A percentile compares a stretch with the other conserved stretches of the same genome.
phyloP scores from a whole-genome alignment of 2,797 vertebrate genomes.

The Pangasius sanitwongsei region DNA sequence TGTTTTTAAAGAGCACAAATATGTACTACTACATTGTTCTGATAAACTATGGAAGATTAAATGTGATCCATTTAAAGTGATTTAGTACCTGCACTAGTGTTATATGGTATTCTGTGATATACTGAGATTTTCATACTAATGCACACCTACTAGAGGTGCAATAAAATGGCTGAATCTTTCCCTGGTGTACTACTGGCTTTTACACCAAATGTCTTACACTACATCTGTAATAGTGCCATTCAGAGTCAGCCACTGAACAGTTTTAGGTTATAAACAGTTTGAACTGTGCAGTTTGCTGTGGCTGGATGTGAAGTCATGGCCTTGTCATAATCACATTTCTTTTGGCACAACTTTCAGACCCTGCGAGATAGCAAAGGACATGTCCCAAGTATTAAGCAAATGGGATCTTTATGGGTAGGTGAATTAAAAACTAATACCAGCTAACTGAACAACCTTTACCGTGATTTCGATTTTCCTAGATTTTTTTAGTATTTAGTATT shows the following conservation, averaged over 20 bases:
- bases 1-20: not conserved
- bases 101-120: not conserved
- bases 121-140: not conserved
- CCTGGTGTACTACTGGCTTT: not conserved
- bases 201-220: not conserved
- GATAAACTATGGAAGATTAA: not conserved
- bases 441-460: not conserved
- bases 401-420: constrained; percentile 91
- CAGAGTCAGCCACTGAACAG: not conserved
- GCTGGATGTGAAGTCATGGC: not conserved
- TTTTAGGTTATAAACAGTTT: not conserved
- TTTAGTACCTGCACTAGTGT: not conserved
- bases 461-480: not conserved
- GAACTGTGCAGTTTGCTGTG: not conserved
- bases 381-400: constrained; percentile 84
- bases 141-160: not conserved
- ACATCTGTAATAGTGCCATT: not conserved
- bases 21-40: not conserved
- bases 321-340: not conserved
- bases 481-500: not conserved
- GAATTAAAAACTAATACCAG: not conserved
- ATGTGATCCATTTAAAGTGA: not conserved
- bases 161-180: not conserved
- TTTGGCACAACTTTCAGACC: constrained; percentile 68
- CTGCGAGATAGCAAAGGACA: constrained; percentile 87